Base-by-base conservation (phyloP, 2,888 invertebrate species). In the Mythimna albipuncta region DNA sequence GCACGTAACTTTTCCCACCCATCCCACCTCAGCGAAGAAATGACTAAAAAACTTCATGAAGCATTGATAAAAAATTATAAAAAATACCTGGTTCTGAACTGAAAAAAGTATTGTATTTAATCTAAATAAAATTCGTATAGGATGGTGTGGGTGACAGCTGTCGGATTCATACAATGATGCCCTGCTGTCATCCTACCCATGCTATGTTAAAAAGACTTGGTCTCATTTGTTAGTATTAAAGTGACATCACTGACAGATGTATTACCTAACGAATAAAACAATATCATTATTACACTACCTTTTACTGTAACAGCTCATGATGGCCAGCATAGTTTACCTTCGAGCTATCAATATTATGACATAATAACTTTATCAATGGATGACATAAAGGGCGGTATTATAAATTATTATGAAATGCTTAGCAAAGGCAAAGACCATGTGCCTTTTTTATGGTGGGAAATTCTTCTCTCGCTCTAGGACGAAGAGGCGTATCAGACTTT, bases 201-300 rank as follows among this genome's bases (percentile, higher is more conserved):
- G 26, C 26, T 26, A 1, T 26, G 26, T 26, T 26, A 26, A 26
- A 26, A 26, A 2, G 26, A 26, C 26, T 26, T 26, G 26, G 26
- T 41, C 13, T 44, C 21, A 64, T 55, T 47, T 69, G 64, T 72
- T 82, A 54, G 26, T 64, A 65, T 59, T 35, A 67, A 41, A 32
- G 63, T 68, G 72, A 69, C 58, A 41, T 78, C 70, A 76, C 54
- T 52, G 57, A 54, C 62, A 78, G 68, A 69, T 82, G 73, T 73
- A 55, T 69, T 62, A 70, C 32, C 7, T 78, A 78, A 70, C 61
- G 16, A 67, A 52, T 73, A 63, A 81, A 81, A 78, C 79, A 73
- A 70, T 69, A 65, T 47, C 68, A 73, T 72, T 77, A 92, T 89
- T 63, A 59, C 52, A 73, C 44, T 41, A 21, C 54, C 6, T 58